These are phyloP conservation scores for Cacatua alba DNA, from an alignment of 2,113 vertebrate species.

Conservation along the genomic window DNA sequence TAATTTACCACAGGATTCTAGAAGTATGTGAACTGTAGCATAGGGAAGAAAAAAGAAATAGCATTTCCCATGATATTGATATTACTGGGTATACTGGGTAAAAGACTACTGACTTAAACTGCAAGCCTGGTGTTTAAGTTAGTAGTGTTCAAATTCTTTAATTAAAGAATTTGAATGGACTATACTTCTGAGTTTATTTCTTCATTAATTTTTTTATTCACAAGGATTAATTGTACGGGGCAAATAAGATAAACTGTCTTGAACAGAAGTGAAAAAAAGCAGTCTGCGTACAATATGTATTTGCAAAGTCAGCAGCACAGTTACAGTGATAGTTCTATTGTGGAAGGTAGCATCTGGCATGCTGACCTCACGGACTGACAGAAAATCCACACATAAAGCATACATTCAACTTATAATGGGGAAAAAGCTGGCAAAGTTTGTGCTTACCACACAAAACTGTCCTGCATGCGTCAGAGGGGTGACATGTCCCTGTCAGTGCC, in stretches of 20 bases:
- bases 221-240: background rate
- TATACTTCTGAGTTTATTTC: background rate
- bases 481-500: background rate
- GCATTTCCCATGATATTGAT: background rate
- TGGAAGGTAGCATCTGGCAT: background rate
- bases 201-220: background rate
- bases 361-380: background rate
- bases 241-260: background rate
- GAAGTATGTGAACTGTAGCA: background rate
- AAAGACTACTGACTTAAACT: background rate
- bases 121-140: background rate
- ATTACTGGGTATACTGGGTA: background rate
- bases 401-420: background rate
- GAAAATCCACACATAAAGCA: background rate
- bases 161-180: background rate
- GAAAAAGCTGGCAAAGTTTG: background rate
- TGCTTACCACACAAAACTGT: background rate
- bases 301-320: background rate
- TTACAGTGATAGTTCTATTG: background rate
- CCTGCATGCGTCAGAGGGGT: background rate
- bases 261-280: background rate
- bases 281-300: background rate
- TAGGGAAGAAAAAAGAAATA: background rate
- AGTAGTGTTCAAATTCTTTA: background rate
- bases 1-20: constrained; percentile 6